Conservation (phyloP, 2,113 vertebrate genomes). For the Pluvianellus socialis region DNA sequence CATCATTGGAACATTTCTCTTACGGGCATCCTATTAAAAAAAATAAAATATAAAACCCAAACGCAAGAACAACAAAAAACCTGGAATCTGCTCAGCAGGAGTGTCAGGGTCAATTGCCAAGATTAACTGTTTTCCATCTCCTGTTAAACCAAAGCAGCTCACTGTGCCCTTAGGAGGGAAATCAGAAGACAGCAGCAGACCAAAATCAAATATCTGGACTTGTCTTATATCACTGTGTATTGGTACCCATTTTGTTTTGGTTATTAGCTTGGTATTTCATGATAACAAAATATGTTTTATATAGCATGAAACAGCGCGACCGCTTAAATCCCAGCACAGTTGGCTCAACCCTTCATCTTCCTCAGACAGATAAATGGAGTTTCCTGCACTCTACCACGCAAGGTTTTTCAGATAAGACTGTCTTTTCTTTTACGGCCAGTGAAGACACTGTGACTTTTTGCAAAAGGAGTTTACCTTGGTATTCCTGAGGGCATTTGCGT, state of each 20-base stretch:
- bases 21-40: background rate
- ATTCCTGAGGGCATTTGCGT: background rate
- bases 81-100: background rate
- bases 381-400: background rate
- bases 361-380: background rate
- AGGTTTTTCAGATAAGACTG: background rate
- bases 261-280: background rate
- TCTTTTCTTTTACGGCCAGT: background rate
- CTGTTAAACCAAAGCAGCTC: background rate
- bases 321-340: background rate
- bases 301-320: background rate
- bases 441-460: background rate
- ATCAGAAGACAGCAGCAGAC: background rate
- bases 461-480: background rate
- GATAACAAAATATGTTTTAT: background rate
- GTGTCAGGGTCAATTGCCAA: background rate
- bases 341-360: background rate
- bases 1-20: background rate
- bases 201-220: slow-evolving; percentile 1
- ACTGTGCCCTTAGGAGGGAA: background rate
- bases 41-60: background rate
- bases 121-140: background rate
- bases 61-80: background rate
- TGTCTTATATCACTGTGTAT: background rate
- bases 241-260: background rate